Percentiles rank a stretch among this genome's conserved stretches.
phyloP scores from a whole-genome alignment of 2,888 invertebrate species.

The Perdita meconis region DNA sequence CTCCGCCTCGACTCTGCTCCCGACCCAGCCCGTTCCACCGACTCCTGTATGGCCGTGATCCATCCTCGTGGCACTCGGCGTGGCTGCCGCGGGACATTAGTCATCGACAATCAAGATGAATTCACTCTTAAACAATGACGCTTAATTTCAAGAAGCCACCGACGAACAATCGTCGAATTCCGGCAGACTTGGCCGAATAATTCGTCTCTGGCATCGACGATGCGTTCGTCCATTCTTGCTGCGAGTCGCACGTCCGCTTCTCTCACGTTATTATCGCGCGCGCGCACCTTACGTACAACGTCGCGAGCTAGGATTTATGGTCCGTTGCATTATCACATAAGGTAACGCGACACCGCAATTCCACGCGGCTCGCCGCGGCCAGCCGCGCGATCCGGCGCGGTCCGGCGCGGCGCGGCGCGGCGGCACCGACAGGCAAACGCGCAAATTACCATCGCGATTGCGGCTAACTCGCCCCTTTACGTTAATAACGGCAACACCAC shows the following conservation, averaged over 20 bases:
- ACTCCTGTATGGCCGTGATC: slow-evolving; percentile 69
- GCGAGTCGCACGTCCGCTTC: slow-evolving; percentile 19
- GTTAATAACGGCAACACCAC: slow-evolving; percentile 74
- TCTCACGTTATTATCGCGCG: slow-evolving; percentile 66
- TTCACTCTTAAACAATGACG: slow-evolving; percentile 79
- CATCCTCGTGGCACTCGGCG: slow-evolving; percentile 65
- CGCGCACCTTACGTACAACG: neutral
- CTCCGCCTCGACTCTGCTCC: neutral
- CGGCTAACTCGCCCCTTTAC: slow-evolving; percentile 72
- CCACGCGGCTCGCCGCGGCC: slow-evolving; percentile 44
- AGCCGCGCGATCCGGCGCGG: no score
- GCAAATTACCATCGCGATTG: slow-evolving; percentile 76
- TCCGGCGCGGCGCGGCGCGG: slow-evolving; percentile 29
- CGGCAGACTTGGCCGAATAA: neutral
- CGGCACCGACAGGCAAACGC: slow-evolving; percentile 66
- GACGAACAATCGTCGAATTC: slow-evolving; percentile 69
- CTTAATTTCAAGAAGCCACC: slow-evolving; percentile 76
- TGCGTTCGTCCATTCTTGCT: no score
- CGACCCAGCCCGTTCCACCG: slow-evolving; percentile 37
- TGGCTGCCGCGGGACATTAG: slow-evolving; percentile 72
- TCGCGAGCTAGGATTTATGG: slow-evolving; percentile 55
- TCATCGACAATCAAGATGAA: slow-evolving; percentile 79
- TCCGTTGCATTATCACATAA: slow-evolving; percentile 69
- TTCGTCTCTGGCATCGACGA: neutral
- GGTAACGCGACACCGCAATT: slow-evolving; percentile 75